Evolutionary conservation across 2,888 invertebrate species (phyloP).

Genomic region (Lapara coniferarum): DNA sequence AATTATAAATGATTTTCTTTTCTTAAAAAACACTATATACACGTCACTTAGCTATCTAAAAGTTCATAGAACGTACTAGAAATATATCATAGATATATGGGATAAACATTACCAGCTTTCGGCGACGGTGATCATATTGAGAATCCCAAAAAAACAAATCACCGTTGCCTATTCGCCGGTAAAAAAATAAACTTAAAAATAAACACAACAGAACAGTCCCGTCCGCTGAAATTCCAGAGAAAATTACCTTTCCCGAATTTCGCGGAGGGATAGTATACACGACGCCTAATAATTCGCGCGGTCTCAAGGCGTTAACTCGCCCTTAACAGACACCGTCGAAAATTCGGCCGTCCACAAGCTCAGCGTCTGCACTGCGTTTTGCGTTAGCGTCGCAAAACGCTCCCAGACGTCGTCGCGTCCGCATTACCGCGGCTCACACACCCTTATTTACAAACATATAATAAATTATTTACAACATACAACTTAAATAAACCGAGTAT

Average conservation of each 20-base stretch:
- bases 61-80: constrained; percentile 98
- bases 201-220: constrained; percentile 67
- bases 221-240: constrained; percentile 77
- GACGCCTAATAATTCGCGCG: constrained; percentile 58
- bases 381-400: constrained; percentile 60
- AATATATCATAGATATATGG: constrained; percentile 99
- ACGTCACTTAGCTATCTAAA: constrained; percentile 68
- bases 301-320: constrained; percentile 47
- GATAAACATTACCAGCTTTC: constrained; percentile 91
- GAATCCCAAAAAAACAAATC: constrained; percentile 44
- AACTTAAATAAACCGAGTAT: constrained; percentile 48
- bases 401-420: constrained; percentile 64
- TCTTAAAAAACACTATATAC: constrained; percentile 55
- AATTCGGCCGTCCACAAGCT: constrained; percentile 58
- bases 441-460: constrained; percentile 58
- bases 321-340: constrained; percentile 44
- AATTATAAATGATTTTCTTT: constrained; percentile 36
- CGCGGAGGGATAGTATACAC: constrained; percentile 70
- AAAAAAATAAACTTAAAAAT: constrained; percentile 68
- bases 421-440: constrained; percentile 79
- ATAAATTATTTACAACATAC: constrained; percentile 56
- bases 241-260: constrained; percentile 84
- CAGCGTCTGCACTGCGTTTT: constrained; percentile 65
- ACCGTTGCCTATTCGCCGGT: constrained; percentile 67
- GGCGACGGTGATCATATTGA: constrained; percentile 51